Evolutionary conservation across 2,797 vertebrate genomes (phyloP).

Genomic region (Hozukius guyotensis): DNA sequence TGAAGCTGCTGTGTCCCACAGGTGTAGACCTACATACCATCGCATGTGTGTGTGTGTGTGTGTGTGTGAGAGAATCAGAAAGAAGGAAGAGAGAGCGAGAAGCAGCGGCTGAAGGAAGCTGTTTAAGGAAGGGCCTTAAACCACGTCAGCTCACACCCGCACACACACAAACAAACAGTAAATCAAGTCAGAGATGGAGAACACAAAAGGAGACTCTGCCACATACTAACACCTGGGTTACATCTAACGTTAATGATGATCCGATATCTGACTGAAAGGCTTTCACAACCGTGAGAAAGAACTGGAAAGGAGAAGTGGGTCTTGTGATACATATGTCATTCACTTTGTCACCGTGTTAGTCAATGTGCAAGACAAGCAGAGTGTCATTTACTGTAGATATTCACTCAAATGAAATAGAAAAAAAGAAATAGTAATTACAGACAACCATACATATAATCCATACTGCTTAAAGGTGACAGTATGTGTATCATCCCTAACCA

Average conservation of each 20-base stretch:
- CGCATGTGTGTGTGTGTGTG: not conserved
- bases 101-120: not conserved
- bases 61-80: constrained; percentile 3
- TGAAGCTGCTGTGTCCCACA: constrained; percentile 27
- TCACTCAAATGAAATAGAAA: not conserved
- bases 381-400: not conserved
- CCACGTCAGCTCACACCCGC: constrained; percentile 1
- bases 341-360: not conserved
- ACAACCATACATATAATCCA: too few relatives aligned
- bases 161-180: not conserved
- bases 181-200: not conserved
- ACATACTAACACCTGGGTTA: not conserved
- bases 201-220: not conserved
- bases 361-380: not conserved
- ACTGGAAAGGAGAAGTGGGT: constrained; percentile 37
- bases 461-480: not conserved
- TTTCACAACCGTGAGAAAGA: constrained; percentile 1
- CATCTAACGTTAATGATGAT: not conserved
- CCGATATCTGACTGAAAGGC: not conserved
- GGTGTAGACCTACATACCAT: constrained; percentile 30
- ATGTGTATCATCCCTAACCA: not conserved
- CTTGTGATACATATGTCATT: not conserved
- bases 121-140: constrained; percentile 13
- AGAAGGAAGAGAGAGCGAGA: constrained; percentile 11
- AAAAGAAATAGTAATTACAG: not conserved